phyloP scores from a whole-genome alignment of 2,888 invertebrate species.

The Watsonalla cultraria region DNA sequence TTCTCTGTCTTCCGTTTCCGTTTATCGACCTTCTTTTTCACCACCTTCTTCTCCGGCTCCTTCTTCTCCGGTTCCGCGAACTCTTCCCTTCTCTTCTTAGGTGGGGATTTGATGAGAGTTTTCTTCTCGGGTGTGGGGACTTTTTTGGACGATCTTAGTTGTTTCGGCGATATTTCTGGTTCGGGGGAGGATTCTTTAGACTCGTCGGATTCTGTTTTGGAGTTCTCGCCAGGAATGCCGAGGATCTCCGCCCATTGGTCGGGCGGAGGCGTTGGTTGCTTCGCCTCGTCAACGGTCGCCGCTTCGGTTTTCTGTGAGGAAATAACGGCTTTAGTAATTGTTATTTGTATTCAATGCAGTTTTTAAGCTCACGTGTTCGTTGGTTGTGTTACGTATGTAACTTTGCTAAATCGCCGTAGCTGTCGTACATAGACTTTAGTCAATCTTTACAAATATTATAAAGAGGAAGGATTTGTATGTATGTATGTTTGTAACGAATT shows the following conservation, averaged over 20 bases:
- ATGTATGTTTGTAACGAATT: no score
- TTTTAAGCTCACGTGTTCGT: not conserved
- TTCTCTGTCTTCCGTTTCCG: slow-evolving; percentile 60
- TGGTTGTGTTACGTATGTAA: no score
- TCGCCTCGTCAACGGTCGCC: slow-evolving; percentile 44
- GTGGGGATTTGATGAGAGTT: slow-evolving; percentile 48
- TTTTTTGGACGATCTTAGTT: slow-evolving; percentile 56
- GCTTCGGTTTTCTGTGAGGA: slow-evolving; percentile 12
- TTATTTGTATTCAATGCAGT: no score
- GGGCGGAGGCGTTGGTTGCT: slow-evolving; percentile 67
- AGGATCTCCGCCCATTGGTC: slow-evolving; percentile 73
- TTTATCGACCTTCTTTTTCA: slow-evolving; percentile 39
- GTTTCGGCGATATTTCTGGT: slow-evolving; percentile 53
- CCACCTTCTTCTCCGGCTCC: slow-evolving; percentile 31
- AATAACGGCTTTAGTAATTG: slow-evolving; percentile 1
- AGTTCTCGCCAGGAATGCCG: slow-evolving; percentile 60
- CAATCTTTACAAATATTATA: no score
- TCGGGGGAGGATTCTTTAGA: slow-evolving; percentile 33
- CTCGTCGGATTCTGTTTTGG: slow-evolving; percentile 20
- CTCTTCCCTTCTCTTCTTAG: slow-evolving; percentile 54
- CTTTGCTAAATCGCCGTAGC: no score
- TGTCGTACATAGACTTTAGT: no score
- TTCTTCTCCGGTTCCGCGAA: slow-evolving; percentile 45
- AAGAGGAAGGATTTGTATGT: no score
- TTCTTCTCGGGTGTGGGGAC: slow-evolving; percentile 43